Conservation (phyloP, 2,797 vertebrate genomes). For the Moxostoma hubbsi region DNA sequence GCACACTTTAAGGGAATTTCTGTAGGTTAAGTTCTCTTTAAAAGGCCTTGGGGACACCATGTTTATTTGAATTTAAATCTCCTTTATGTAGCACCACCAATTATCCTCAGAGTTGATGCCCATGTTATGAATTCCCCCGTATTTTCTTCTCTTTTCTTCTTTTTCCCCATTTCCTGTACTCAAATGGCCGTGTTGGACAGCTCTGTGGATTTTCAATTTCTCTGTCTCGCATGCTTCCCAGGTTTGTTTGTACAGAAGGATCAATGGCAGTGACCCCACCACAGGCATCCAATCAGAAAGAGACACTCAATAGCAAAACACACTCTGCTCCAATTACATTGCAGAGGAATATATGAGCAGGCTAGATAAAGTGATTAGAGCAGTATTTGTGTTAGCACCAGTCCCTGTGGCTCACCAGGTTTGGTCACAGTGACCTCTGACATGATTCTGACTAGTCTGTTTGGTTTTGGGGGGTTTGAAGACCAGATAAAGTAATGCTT, state of each 20-base stretch:
- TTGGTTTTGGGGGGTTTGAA: constrained; percentile 27
- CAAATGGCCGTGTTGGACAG: constrained; percentile 61
- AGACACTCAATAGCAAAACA: constrained; percentile 66
- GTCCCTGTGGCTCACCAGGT: constrained; percentile 48
- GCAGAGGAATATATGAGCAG: constrained; percentile 44
- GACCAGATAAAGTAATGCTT: constrained; percentile 35
- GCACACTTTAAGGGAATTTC: constrained; percentile 52
- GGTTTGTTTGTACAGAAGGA: constrained; percentile 55
- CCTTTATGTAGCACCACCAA: constrained; percentile 69
- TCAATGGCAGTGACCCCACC: constrained; percentile 63
- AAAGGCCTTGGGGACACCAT: constrained; percentile 54
- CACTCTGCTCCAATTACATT: constrained; percentile 66
- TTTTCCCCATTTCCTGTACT: constrained; percentile 60
- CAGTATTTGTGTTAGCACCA: constrained; percentile 52
- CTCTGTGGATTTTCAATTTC: constrained; percentile 54
- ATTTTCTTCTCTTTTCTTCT: constrained; percentile 50
- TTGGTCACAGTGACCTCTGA: constrained; percentile 50
- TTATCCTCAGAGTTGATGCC: constrained; percentile 66
- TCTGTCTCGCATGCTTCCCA: constrained; percentile 50
- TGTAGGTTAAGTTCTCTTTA: constrained; percentile 56
- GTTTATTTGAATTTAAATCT: constrained; percentile 70
- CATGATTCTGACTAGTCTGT: constrained; percentile 39
- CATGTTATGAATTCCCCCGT: constrained; percentile 68
- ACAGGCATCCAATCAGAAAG: constrained; percentile 61
- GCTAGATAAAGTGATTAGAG: constrained; percentile 55